phyloP scores from a whole-genome alignment of 2,797 vertebrate genomes.

The Lagorchestes hirsutus region DNA sequence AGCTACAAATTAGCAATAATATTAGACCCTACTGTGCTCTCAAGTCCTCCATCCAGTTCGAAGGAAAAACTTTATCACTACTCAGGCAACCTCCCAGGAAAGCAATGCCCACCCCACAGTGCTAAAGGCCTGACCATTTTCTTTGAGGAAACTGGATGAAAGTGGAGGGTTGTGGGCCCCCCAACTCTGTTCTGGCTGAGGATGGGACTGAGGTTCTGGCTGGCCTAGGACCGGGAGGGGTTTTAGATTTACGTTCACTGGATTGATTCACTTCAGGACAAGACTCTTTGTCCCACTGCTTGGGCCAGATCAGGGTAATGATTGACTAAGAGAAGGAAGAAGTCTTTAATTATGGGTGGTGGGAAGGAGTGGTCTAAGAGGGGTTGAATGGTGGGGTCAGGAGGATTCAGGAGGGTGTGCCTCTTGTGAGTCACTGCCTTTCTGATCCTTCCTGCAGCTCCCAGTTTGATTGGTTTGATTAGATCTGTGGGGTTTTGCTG shows the following conservation, averaged over 20 bases:
- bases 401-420: background rate
- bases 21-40: background rate
- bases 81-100: background rate
- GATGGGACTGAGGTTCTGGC: too few relatives aligned
- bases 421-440: too few relatives aligned
- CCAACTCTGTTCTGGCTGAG: too few relatives aligned
- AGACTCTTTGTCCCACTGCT: too few relatives aligned
- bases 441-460: background rate
- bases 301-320: background rate
- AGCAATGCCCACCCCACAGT: background rate
- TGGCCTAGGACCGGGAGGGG: background rate
- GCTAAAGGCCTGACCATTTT: background rate
- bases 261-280: too few relatives aligned
- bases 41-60: background rate
- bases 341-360: too few relatives aligned
- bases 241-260: too few relatives aligned
- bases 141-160: background rate
- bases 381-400: too few relatives aligned
- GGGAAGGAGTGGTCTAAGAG: background rate
- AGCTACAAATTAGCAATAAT: too few relatives aligned
- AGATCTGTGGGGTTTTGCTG: fast-evolving
- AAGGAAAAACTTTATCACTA: background rate
- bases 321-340: background rate
- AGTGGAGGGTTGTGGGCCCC: too few relatives aligned
- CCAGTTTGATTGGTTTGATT: background rate